phyloP scores from a whole-genome alignment of 2,888 invertebrate species.

The Panzeria rudis region DNA sequence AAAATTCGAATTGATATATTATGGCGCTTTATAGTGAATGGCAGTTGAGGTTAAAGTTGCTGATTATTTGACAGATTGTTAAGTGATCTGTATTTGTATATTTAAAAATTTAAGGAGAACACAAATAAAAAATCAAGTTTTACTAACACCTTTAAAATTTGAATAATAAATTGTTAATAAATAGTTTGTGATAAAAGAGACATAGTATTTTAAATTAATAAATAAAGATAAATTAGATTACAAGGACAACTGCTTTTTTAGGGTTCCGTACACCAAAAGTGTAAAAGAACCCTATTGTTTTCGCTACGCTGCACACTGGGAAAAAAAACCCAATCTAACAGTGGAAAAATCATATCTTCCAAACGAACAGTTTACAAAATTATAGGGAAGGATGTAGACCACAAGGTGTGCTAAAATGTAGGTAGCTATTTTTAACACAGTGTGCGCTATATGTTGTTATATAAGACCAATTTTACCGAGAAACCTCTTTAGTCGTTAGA shows the following conservation, averaged over 20 bases:
- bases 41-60: conserved; percentile 80
- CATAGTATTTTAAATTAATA: not conserved
- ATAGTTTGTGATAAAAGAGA: conserved; percentile 12
- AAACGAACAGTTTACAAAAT: too few species aligned
- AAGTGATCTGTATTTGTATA: conserved; percentile 49
- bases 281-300: too few species aligned
- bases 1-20: conserved; percentile 66
- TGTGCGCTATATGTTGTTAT: too few species aligned
- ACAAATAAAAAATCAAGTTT: not conserved
- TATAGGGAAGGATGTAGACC: too few species aligned
- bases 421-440: too few species aligned
- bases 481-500: too few species aligned
- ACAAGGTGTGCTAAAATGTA: too few species aligned
- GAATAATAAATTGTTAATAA: conserved; percentile 9
- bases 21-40: conserved; percentile 72
- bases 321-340: too few species aligned
- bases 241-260: not conserved
- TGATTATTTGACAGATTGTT: conserved; percentile 79
- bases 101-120: conserved; percentile 15
- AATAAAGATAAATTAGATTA: not conserved
- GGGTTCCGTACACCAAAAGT: too few species aligned
- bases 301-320: too few species aligned
- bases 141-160: conserved; percentile 34
- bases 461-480: too few species aligned
- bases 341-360: too few species aligned